Evolutionary conservation across 1,140 invertebrate species (phyloP).

Genomic region (Dermatophagoides farinae): DNA sequence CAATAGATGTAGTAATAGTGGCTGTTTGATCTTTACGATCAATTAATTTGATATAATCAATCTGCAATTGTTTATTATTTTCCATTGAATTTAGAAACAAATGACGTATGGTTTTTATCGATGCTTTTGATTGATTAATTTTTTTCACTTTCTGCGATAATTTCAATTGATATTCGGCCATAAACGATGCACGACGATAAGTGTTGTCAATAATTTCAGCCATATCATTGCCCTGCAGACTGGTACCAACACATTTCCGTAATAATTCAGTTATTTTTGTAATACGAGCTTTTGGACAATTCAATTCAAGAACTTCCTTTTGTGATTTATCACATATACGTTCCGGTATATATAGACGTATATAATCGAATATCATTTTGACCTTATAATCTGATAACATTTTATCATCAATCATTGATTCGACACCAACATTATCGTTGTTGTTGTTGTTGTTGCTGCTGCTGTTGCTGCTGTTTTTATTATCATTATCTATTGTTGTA

Average conservation of each 20-base stretch:
- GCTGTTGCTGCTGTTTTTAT: not conserved
- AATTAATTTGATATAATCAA: slow-evolving; percentile 4
- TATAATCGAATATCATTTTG: slow-evolving; percentile 7
- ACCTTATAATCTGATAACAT: not conserved
- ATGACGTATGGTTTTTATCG: not conserved
- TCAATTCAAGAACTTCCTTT: slow-evolving; percentile 6
- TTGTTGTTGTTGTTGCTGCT: too few species aligned
- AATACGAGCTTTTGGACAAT: slow-evolving; percentile 6
- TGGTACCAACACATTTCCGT: not conserved
- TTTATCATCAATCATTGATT: not conserved
- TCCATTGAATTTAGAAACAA: not conserved
- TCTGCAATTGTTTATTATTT: not conserved
- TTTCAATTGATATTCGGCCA: not conserved
- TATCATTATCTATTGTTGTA: not conserved
- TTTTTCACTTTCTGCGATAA: not conserved
- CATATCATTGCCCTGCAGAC: not conserved
- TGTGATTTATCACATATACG: not conserved
- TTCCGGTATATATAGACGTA: slow-evolving; percentile 8
- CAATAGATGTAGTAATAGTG: too few species aligned
- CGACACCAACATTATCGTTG: not conserved
- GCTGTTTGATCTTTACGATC: not conserved
- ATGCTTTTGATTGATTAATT: not conserved
- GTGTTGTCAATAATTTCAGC: slow-evolving; percentile 1
- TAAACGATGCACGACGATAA: not conserved
- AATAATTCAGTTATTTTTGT: slow-evolving; percentile 6